These are phyloP conservation scores for Dicaeum eximium DNA, from an alignment of 2,113 vertebrate genomes.

Conservation along the genomic window DNA sequence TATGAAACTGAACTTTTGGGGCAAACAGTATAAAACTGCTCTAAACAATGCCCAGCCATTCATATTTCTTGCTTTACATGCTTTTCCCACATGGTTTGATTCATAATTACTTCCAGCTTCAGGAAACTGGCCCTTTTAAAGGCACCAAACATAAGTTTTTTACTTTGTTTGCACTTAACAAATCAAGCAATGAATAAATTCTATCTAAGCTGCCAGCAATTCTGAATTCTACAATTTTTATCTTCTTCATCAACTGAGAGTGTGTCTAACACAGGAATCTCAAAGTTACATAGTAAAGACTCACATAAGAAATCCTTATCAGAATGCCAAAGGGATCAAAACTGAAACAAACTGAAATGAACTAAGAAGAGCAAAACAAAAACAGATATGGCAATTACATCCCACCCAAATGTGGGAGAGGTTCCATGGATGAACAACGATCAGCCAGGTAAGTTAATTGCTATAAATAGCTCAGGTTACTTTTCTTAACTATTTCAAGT, in stretches of 20 bases:
- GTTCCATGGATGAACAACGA: neutral
- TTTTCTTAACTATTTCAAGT: neutral
- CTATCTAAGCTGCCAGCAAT: neutral
- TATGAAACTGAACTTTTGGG: neutral
- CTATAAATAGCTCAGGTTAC: neutral
- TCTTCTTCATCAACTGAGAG: neutral
- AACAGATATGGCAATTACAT: neutral
- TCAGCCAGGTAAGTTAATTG: neutral
- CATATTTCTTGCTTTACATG: conserved; percentile 43
- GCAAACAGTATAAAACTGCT: neutral
- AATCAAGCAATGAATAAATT: neutral
- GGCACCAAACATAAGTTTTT: neutral
- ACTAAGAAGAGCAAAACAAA: neutral
- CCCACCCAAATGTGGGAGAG: neutral
- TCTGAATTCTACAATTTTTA: neutral
- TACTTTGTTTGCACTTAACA: neutral
- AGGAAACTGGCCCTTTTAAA: conserved; percentile 26
- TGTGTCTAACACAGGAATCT: neutral
- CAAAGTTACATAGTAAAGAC: neutral
- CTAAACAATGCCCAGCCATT: conserved; percentile 42
- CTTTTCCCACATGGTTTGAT: conserved; percentile 10
- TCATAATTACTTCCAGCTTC: conserved; percentile 60
- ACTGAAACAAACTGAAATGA: neutral
- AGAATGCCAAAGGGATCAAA: neutral
- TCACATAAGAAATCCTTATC: neutral